phyloP scores from a whole-genome alignment of 2,888 invertebrate genomes.

The Stenodera caucasica region DNA sequence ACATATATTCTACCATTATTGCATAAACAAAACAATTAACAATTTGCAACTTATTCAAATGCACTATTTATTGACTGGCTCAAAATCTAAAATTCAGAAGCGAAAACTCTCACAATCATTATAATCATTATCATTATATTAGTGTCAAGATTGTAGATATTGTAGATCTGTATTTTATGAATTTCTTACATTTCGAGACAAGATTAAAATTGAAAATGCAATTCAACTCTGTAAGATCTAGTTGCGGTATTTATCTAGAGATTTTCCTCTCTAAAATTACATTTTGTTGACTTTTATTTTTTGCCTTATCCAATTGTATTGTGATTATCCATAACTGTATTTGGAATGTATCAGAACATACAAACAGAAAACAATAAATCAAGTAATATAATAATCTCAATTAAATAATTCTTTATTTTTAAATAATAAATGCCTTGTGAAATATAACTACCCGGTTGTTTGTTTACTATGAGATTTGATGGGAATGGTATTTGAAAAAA shows the following conservation, averaged over 20 bases:
- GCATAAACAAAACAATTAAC: too few relatives aligned
- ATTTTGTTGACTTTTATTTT: not conserved
- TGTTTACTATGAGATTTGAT: not conserved
- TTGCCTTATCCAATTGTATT: too few relatives aligned
- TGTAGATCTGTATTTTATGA: not conserved
- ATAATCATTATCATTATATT: too few relatives aligned
- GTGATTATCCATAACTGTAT: not conserved
- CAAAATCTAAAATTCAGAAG: too few relatives aligned
- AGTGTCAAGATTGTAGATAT: too few relatives aligned
- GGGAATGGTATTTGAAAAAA: conserved; percentile 18
- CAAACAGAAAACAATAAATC: conserved; percentile 42
- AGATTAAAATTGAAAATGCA: not conserved
- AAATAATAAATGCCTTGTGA: conserved; percentile 41
- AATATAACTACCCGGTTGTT: conserved; percentile 28
- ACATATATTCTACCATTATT: too few relatives aligned
- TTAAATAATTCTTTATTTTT: conserved; percentile 42
- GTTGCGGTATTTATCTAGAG: too few relatives aligned
- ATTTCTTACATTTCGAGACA: not conserved
- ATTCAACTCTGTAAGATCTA: not conserved
- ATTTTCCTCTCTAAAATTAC: not conserved
- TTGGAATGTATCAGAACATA: conserved; percentile 32
- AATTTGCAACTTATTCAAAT: too few relatives aligned
- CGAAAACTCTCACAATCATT: too few relatives aligned
- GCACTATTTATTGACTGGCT: conserved; percentile 1
- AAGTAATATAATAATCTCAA: conserved; percentile 46